Evolutionary conservation across 2,113 vertebrate genomes (phyloP).

Genomic region (Lophura nycthemera): DNA sequence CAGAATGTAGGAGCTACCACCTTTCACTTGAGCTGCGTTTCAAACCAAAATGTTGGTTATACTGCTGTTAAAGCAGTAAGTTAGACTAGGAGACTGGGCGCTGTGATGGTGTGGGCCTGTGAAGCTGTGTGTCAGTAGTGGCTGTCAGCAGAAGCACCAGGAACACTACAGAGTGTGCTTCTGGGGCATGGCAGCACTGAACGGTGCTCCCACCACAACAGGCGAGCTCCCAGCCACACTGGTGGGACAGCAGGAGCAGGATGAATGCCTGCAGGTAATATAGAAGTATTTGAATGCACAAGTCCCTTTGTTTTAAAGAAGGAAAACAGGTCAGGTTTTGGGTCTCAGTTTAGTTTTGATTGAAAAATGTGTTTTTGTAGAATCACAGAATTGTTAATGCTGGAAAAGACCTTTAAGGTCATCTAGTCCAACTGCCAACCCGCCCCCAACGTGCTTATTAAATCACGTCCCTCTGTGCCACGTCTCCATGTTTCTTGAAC

Average conservation of each 20-base stretch:
- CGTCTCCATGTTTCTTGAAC: no score
- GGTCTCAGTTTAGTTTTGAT: accelerated
- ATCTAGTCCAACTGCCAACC: no score
- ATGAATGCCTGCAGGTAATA: not conserved
- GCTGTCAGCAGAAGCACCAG: no score
- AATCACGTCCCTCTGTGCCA: no score
- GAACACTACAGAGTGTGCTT: no score
- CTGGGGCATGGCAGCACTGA: not conserved
- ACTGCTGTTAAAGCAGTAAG: not conserved
- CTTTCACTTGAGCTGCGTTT: not conserved
- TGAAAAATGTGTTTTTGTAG: not conserved
- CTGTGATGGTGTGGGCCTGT: not conserved
- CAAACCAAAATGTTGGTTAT: not conserved
- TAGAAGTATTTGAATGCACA: not conserved
- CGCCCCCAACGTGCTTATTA: no score
- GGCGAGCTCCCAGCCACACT: not conserved
- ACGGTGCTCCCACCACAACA: conserved; percentile 22
- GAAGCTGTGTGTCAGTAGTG: not conserved
- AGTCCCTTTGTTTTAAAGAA: not conserved
- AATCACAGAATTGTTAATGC: not conserved
- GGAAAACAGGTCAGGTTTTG: not conserved
- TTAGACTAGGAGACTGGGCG: not conserved
- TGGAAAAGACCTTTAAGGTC: not conserved
- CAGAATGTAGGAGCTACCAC: conserved; percentile 20
- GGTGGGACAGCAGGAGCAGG: not conserved